Conservation (phyloP, 2,797 vertebrate species). For the Falco rusticolus region DNA sequence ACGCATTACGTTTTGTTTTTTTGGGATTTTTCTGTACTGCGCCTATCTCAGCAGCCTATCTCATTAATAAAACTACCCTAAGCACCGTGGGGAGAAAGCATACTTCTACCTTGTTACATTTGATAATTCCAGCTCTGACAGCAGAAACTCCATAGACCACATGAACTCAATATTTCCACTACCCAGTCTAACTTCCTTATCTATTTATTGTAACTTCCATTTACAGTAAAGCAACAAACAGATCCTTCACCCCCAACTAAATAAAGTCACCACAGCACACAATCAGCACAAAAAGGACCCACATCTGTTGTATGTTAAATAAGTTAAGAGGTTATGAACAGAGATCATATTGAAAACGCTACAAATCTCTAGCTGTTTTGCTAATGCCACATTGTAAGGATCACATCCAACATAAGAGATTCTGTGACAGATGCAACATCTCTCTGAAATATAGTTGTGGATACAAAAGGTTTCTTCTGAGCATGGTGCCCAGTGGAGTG, state of each 20-base stretch:
- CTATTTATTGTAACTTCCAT: background rate
- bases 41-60: background rate
- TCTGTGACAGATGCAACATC: background rate
- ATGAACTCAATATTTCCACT: background rate
- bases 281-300: background rate
- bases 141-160: background rate
- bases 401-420: background rate
- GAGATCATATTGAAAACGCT: background rate
- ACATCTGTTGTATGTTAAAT: background rate
- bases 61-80: background rate
- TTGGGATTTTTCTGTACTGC: fast-evolving
- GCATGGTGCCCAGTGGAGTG: background rate
- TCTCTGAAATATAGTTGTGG: background rate
- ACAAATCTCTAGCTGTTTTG: background rate
- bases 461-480: background rate
- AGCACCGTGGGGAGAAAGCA: background rate
- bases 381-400: background rate
- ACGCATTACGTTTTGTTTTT: background rate
- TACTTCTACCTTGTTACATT: background rate
- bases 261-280: background rate
- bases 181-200: background rate
- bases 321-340: background rate
- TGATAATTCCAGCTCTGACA: background rate
- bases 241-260: background rate
- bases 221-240: background rate